Base-by-base conservation (phyloP, 2,888 invertebrate species). In the Emesis furor region DNA sequence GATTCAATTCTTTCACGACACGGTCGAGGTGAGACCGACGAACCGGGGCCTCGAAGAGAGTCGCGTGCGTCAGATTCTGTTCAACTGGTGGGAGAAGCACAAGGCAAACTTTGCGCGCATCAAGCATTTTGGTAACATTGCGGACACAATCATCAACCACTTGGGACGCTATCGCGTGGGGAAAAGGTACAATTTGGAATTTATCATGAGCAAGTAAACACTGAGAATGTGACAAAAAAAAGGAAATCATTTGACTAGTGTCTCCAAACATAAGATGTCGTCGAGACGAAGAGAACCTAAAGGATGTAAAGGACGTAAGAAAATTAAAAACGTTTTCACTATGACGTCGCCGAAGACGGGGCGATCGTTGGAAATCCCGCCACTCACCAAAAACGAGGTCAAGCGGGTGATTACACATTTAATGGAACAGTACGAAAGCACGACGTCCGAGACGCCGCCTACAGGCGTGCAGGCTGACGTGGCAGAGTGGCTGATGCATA, bases 1-100 rank as follows among this genome's bases (percentile, higher is more conserved):
- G 69, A 69, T 69, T 69, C 69, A 69, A 39, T 69, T 37, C 69
- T 69, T 69, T 69, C 39, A 68, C 24, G 24, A 24, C 24, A 24
- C 24, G 24, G 67, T 67, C 14, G 32, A 67, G 4, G 32, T 68
- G 8, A 68, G 32, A 68, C 65, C 65, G 24, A 65, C 65, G 24
- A 24, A 65, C 30, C 65, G 65, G 30, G 65, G 65, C 65, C 32
- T 68, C 68, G 68, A 68, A 12, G 68, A 68, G 37, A 35, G 7
- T 68, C 68, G 68, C 37, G 68, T 68, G 37, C 68, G 68, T 68
- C 35, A 37, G 37, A 68, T 68, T 35, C 68, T 68, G 37, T 37
- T 37, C 32, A 68, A 14, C 37, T 68, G 68, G 68, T 37, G 68
- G 68, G 37, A 68, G 68, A 68, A 68, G 10, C 39, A 39, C 39